Evolutionary conservation across 2,888 invertebrate genomes (phyloP), one percentile per base, ranked within the genome.

Genomic region (Pseudolycoriella hygida): DNA sequence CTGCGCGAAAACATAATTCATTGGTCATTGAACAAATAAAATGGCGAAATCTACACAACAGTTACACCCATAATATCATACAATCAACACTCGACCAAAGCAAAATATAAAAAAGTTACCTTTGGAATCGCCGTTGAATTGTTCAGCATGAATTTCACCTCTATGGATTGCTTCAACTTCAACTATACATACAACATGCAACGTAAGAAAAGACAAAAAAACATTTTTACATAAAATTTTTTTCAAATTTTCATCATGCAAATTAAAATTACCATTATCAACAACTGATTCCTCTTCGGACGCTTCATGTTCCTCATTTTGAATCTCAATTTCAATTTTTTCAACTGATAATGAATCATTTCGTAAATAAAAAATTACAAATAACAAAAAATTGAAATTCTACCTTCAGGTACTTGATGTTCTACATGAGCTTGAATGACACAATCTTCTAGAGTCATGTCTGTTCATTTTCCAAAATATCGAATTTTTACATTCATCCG

Each of bases 361-460:
- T 34, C n/a, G 5, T 15, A 46, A 49, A 48, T 48, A 47, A 45
- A 44, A 45, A 25, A 39, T 25, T 42, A 48, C 39, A 48, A 41
- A 44, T 45, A 11, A 43, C 18, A 17, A 4, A 45, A 48, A 37
- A n/a, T 25, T 25, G 20, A 40, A 30, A 41, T n/a, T 37, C 39
- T 49, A 51, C 48, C 49, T 50, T 49, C 48, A 45, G 50, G 46
- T 34, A 48, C 45, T 42, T 49, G 34, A 34, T 34, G 46, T 55
- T 71, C 57, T 38, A 56, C 56, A 49, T 58, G 57, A 31, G 60
- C 60, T 48, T 74, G 73, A 62, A 71, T 68, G 57, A 72, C 72
- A 62, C 74, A 73, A 53, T 72, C 70, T 61, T 78, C 78, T 67
- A 74, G 70, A 60, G 70, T 72, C 61, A 74, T 71, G 68, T 78